A percentile compares a stretch with the other conserved stretches of the same genome.
Evolutionary conservation across 1,140 invertebrate species (phyloP).

Genomic region (Zaprionus capensis): DNA sequence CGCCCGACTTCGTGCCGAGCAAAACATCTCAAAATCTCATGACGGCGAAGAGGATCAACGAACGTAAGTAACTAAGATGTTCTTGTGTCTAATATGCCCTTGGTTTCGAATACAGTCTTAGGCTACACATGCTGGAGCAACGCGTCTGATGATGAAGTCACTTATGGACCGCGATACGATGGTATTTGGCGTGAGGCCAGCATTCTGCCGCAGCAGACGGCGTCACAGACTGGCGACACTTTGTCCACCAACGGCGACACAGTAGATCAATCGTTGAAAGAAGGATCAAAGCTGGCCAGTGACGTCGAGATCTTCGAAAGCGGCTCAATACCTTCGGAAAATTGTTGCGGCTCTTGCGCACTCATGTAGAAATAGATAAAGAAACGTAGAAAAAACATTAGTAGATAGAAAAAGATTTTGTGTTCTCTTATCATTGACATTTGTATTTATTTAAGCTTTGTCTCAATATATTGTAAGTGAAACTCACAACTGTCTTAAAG

Average conservation of each 20-base stretch:
- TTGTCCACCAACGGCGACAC: slow-evolving; percentile 7
- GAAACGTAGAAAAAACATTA: neutral
- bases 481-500: neutral
- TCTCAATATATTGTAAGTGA: slow-evolving; percentile 31
- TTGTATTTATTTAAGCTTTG: slow-evolving; percentile 30
- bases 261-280: neutral
- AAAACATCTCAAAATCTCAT: slow-evolving; percentile 15
- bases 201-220: neutral
- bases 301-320: neutral
- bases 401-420: neutral
- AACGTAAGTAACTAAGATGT: slow-evolving; percentile 48
- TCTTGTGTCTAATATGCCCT: neutral
- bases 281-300: neutral
- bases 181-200: slow-evolving; percentile 61
- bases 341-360: slow-evolving; percentile 15
- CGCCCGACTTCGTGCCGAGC: slow-evolving; percentile 61
- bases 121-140: slow-evolving; percentile 55
- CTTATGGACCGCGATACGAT: slow-evolving; percentile 58
- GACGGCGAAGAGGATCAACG: slow-evolving; percentile 50
- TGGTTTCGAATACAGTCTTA: slow-evolving; percentile 13
- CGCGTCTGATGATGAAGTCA: slow-evolving; percentile 29
- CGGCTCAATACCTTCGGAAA: neutral
- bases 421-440: slow-evolving; percentile 20
- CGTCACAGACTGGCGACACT: neutral
- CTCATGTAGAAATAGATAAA: slow-evolving; percentile 13